phyloP scores from a whole-genome alignment of 2,888 invertebrate genomes.

The Parelbella ahira region DNA sequence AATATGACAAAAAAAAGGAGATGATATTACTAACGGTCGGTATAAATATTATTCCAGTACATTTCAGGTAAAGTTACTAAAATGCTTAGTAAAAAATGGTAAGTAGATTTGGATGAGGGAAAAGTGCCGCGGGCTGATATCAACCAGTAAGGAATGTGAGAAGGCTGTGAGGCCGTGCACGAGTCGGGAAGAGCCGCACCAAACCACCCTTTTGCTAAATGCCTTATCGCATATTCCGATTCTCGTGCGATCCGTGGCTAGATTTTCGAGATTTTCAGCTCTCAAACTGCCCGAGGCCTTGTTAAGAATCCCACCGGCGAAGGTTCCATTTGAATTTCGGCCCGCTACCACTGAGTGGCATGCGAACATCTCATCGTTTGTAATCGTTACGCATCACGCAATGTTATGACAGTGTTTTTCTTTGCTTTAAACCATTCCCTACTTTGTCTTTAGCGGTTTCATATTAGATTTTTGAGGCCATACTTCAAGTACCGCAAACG shows the following conservation, averaged over 20 bases:
- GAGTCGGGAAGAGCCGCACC: constrained; percentile 3
- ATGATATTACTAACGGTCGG: too few relatives aligned
- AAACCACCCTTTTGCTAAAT: constrained; percentile 57
- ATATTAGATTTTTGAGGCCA: too few relatives aligned
- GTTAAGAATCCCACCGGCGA: constrained; percentile 65
- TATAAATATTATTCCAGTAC: too few relatives aligned
- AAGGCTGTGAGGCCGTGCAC: constrained; percentile 13
- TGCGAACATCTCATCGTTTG: constrained; percentile 41
- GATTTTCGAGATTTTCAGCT: constrained; percentile 75
- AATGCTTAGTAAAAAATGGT: too few relatives aligned
- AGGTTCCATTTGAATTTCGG: constrained; percentile 54
- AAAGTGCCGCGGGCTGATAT: background rate
- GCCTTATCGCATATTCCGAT: constrained; percentile 69
- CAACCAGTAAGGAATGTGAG: constrained; percentile 8
- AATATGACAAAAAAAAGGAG: too few relatives aligned
- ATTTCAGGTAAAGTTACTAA: too few relatives aligned
- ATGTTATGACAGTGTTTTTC: too few relatives aligned
- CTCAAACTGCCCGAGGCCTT: constrained; percentile 52
- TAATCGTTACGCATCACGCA: too few relatives aligned
- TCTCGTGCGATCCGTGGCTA: constrained; percentile 65
- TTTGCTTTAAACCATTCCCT: too few relatives aligned
- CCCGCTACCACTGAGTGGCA: constrained; percentile 46
- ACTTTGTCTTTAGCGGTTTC: too few relatives aligned
- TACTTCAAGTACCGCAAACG: too few relatives aligned
- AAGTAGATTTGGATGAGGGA: background rate